A percentile compares a stretch with the other conserved stretches of the same genome.
phyloP scores from a whole-genome alignment of 2,888 invertebrate species.

The Dendrolimus houi region DNA sequence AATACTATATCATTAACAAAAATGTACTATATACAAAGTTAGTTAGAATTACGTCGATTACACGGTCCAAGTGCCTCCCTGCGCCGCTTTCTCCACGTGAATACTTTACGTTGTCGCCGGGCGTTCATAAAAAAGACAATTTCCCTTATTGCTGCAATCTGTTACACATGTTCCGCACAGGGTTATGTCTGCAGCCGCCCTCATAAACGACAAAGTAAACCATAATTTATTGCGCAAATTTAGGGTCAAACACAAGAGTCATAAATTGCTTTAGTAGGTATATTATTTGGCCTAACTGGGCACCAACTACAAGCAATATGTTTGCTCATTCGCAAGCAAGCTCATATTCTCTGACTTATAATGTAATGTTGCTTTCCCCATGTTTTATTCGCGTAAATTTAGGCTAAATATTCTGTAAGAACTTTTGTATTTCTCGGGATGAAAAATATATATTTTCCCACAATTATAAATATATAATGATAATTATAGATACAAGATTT shows the following conservation, averaged over 20 bases:
- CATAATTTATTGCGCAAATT: conserved; percentile 71
- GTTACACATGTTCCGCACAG: conserved; percentile 65
- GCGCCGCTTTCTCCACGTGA: conserved; percentile 37
- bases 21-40: too few relatives aligned
- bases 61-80: conserved; percentile 10
- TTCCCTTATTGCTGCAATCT: conserved; percentile 75
- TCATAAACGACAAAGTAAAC: conserved; percentile 76
- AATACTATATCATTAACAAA: too few relatives aligned
- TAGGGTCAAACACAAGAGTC: conserved; percentile 66
- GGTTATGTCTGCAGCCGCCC: conserved; percentile 66
- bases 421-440: too few relatives aligned
- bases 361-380: too few relatives aligned
- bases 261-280: conserved; percentile 54
- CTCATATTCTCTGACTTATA: neutral
- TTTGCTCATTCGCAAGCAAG: conserved; percentile 8
- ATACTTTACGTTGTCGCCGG: conserved; percentile 60
- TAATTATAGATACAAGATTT: too few relatives aligned
- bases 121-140: conserved; percentile 76
- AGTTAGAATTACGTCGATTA: neutral
- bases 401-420: too few relatives aligned
- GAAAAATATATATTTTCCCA: too few relatives aligned
- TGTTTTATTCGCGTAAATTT: too few relatives aligned
- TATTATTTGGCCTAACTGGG: conserved; percentile 44
- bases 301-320: conserved; percentile 27
- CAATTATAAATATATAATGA: too few relatives aligned